Conservation (phyloP, 2,888 invertebrate genomes). For the Cephalotes varians region DNA sequence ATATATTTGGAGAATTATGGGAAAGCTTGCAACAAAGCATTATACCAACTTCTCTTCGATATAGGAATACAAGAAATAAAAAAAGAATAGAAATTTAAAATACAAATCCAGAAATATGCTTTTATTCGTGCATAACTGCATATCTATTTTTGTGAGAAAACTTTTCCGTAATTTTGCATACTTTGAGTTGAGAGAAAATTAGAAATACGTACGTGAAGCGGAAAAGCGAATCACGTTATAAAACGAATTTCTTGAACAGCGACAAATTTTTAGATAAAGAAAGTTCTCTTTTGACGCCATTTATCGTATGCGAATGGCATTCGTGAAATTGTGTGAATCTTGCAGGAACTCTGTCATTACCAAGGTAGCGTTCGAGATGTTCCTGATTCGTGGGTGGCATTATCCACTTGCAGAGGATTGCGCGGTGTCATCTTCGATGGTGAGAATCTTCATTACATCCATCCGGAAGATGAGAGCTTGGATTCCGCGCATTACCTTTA, state of each 20-base stretch:
- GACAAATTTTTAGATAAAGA: not conserved
- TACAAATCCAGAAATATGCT: not conserved
- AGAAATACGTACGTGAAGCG: not conserved
- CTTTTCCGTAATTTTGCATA: not conserved
- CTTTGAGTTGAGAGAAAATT: constrained; percentile 7
- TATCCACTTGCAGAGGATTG: constrained; percentile 93
- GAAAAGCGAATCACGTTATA: not conserved
- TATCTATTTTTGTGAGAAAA: not conserved
- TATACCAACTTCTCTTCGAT: not conserved
- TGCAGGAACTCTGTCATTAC: constrained; percentile 92
- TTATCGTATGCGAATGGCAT: not conserved
- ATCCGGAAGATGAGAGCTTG: constrained; percentile 86
- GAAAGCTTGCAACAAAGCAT: not conserved
- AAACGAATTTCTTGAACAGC: not conserved
- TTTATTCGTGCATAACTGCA: constrained; percentile 2
- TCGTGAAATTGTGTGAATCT: constrained; percentile 18
- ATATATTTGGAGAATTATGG: not conserved
- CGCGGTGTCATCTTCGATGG: constrained; percentile 94
- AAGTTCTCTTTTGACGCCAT: not conserved
- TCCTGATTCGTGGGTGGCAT: constrained; percentile 92
- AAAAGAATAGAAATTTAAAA: not conserved
- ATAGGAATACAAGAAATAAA: not conserved
- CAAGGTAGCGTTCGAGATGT: constrained; percentile 91
- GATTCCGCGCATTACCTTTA: constrained; percentile 89
- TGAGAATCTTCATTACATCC: constrained; percentile 91